phyloP scores from a whole-genome alignment of 2,113 vertebrate species.

The Notechis scutatus region DNA sequence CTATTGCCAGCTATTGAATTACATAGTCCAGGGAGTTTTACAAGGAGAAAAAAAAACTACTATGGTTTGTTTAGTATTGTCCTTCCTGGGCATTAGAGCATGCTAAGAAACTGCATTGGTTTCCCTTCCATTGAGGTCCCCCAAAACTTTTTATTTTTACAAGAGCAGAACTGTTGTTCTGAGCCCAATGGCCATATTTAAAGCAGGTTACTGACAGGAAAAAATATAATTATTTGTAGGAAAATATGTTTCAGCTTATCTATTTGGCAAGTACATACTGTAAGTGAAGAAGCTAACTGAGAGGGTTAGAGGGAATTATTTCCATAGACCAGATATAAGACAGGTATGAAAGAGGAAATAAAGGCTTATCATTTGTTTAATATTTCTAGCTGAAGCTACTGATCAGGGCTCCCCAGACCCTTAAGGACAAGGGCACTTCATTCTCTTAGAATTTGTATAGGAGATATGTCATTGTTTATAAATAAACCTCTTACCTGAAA shows the following conservation, averaged over 20 bases:
- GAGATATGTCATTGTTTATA: neutral
- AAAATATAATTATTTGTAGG: neutral
- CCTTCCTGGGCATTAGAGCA: neutral
- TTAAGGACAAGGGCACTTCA: neutral
- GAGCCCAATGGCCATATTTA: constrained; percentile 42
- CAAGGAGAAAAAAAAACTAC: neutral
- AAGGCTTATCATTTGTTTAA: neutral
- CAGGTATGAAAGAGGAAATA: neutral
- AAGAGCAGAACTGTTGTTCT: constrained; percentile 10
- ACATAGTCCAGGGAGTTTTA: neutral
- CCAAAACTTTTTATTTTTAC: neutral
- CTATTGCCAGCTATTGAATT: constrained; percentile 44
- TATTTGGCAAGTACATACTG: neutral
- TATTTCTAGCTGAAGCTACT: neutral
- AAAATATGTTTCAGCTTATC: neutral
- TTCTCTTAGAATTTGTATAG: neutral
- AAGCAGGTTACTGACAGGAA: neutral
- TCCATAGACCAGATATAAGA: neutral
- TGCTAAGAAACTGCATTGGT: neutral
- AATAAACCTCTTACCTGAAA: neutral
- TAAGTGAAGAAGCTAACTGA: neutral
- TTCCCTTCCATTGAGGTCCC: neutral
- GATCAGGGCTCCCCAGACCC: neutral
- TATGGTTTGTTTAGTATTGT: neutral
- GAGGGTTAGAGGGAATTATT: neutral